These are phyloP conservation scores for Boleophthalmus pectinirostris DNA, from an alignment of 2,113 vertebrate genomes.

Conservation along the genomic window DNA sequence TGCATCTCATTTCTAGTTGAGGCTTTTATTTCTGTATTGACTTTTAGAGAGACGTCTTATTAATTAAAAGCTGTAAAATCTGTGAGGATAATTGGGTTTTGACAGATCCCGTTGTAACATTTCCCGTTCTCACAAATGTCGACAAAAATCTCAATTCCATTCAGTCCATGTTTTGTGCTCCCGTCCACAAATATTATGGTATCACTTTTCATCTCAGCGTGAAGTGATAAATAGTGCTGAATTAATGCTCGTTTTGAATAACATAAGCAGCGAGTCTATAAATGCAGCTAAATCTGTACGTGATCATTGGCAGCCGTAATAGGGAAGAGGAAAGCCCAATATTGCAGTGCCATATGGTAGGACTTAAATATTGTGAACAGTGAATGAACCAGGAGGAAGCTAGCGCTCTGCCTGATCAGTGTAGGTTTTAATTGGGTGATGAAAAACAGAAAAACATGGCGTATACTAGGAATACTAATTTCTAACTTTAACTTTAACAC, in stretches of 20 bases:
- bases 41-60: background rate
- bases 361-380: background rate
- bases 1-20: background rate
- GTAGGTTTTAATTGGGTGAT: background rate
- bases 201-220: background rate
- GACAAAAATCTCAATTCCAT: background rate
- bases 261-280: background rate
- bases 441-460: background rate
- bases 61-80: background rate
- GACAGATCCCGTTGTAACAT: background rate
- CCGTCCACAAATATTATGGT: background rate
- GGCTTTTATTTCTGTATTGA: background rate
- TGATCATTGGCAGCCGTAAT: background rate
- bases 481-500: background rate
- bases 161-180: background rate
- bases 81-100: background rate
- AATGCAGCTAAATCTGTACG: background rate
- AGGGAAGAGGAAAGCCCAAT: background rate
- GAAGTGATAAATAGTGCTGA: background rate
- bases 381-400: background rate
- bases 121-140: background rate
- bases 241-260: background rate
- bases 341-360: background rate
- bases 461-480: background rate
- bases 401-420: background rate